Evolutionary conservation across 2,113 vertebrate species (phyloP).

Genomic region (Benitochromis conjunctus): DNA sequence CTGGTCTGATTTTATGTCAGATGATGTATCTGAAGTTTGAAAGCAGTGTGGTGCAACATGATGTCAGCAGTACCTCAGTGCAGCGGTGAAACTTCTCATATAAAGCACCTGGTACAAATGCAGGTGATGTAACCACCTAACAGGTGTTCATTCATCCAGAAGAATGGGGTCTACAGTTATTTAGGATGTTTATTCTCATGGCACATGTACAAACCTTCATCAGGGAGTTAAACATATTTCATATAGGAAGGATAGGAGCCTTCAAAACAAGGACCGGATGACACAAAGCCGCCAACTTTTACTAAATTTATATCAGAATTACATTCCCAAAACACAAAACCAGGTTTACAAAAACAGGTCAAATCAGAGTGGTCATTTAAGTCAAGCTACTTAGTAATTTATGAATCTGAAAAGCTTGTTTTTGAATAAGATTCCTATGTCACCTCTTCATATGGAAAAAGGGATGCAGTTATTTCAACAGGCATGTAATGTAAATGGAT

Average conservation of each 20-base stretch:
- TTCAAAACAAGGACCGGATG: neutral
- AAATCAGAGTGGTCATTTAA: neutral
- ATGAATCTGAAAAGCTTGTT: neutral
- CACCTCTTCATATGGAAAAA: neutral
- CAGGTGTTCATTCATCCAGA: neutral
- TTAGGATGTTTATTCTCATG: neutral
- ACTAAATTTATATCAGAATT: neutral
- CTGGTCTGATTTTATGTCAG: conserved; percentile 38
- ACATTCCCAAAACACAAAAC: neutral
- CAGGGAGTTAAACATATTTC: neutral
- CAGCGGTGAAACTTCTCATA: neutral
- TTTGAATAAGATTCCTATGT: neutral
- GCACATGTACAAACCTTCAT: neutral
- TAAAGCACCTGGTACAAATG: neutral
- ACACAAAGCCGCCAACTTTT: neutral
- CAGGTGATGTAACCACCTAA: neutral
- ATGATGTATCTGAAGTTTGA: conserved; percentile 1
- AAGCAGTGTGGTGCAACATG: neutral
- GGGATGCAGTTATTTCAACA: neutral
- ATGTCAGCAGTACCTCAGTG: neutral
- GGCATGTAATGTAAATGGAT: neutral
- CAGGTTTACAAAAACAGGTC: neutral
- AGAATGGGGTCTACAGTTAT: neutral
- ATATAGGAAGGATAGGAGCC: neutral
- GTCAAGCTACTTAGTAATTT: neutral